These are phyloP conservation scores for Ophiodon elongatus DNA, from an alignment of 2,113 vertebrate species.

Conservation along the genomic window DNA sequence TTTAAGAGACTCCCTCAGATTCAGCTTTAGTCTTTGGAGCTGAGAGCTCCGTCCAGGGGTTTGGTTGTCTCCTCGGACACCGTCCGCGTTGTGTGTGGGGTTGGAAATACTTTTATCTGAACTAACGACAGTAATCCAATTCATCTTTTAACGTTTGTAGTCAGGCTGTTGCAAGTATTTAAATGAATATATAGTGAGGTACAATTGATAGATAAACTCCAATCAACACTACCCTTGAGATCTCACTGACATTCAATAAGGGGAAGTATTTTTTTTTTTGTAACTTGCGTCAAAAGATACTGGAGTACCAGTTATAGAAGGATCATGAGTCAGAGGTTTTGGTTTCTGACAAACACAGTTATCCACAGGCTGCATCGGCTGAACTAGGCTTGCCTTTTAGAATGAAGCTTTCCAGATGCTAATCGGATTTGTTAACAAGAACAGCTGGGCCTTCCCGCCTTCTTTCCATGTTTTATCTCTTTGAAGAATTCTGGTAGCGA, in stretches of 20 bases:
- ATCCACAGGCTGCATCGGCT: conserved; percentile 7
- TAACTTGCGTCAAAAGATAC: neutral
- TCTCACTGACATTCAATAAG: conserved; percentile 25
- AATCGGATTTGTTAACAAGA: conserved; percentile 45
- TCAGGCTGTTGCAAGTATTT: neutral
- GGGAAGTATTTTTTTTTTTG: neutral
- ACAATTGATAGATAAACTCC: neutral
- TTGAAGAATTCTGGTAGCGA: conserved; percentile 43
- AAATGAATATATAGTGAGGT: neutral
- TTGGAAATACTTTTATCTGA: neutral
- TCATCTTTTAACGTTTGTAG: neutral
- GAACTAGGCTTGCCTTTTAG: conserved; percentile 9
- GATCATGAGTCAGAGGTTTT: conserved; percentile 40
- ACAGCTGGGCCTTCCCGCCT: conserved; percentile 11
- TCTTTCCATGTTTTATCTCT: conserved; percentile 26
- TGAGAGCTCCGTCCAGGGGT: neutral
- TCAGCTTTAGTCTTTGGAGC: neutral
- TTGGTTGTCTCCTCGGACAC: neutral
- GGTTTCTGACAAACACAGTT: conserved; percentile 2
- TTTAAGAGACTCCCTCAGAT: neutral
- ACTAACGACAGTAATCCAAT: neutral
- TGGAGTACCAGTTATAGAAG: neutral
- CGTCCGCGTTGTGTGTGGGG: neutral
- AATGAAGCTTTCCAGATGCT: conserved; percentile 38
- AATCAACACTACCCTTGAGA: neutral